Evolutionary conservation across 1,140 invertebrate species (phyloP).

Genomic region (Drosophila kohkoa): DNA sequence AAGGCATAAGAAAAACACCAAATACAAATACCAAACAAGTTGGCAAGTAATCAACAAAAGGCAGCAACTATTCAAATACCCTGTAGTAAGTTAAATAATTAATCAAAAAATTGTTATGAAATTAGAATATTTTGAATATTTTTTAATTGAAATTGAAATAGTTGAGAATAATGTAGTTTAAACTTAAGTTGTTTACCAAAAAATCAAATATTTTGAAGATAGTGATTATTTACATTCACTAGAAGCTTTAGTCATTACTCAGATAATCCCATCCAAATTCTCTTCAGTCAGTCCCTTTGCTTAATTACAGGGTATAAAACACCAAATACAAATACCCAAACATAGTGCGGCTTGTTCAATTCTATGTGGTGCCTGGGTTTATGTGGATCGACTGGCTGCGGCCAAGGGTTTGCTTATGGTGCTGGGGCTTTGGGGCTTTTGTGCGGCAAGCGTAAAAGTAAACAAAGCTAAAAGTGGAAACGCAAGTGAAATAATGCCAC

Average conservation of each 20-base stretch:
- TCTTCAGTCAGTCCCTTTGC: background rate
- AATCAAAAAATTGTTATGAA: too few species aligned
- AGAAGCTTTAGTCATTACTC: background rate
- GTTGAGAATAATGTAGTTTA: too few species aligned
- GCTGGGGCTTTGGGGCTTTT: constrained; percentile 74
- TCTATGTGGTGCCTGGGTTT: constrained; percentile 33
- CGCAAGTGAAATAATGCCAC: constrained; percentile 68
- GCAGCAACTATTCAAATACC: background rate
- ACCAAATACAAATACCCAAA: constrained; percentile 71
- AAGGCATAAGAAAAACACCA: constrained; percentile 76
- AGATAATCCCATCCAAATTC: background rate
- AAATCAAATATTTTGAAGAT: too few species aligned
- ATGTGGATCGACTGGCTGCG: constrained; percentile 22
- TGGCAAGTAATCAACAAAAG: background rate
- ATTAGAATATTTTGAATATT: too few species aligned
- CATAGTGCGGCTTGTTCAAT: constrained; percentile 70
- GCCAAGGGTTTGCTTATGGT: constrained; percentile 20
- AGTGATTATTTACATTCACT: too few species aligned
- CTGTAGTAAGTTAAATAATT: constrained; percentile 2
- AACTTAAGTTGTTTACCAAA: too few species aligned
- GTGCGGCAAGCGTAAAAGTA: constrained; percentile 76
- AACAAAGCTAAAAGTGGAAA: constrained; percentile 80
- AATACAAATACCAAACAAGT: constrained; percentile 73
- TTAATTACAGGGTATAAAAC: constrained; percentile 39
- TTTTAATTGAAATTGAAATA: too few species aligned